These are phyloP conservation scores for Festucalex cinctus DNA, from an alignment of 2,113 vertebrate species.

Conservation along the genomic window DNA sequence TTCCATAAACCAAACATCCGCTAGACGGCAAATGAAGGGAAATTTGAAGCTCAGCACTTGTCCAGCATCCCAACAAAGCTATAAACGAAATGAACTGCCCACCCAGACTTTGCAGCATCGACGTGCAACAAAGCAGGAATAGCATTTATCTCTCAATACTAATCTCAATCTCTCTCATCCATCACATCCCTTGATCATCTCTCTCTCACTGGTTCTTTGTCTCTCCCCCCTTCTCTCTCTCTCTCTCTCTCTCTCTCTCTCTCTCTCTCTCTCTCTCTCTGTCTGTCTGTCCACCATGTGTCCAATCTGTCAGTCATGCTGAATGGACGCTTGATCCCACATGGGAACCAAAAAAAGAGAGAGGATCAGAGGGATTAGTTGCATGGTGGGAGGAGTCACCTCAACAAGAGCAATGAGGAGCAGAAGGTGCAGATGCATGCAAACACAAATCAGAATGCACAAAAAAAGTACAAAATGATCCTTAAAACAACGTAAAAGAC, in stretches of 20 bases:
- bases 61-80: background rate
- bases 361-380: conserved; percentile 87
- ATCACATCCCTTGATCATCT: conserved; percentile 38
- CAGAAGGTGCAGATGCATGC: conserved; percentile 43
- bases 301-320: conserved; percentile 57
- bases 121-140: conserved; percentile 38
- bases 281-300: conserved; percentile 45
- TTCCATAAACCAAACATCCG: conserved; percentile 8
- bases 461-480: conserved; percentile 3
- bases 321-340: conserved; percentile 59
- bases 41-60: conserved; percentile 10
- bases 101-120: conserved; percentile 16
- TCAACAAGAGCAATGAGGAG: conserved; percentile 74
- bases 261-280: conserved; percentile 6
- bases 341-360: conserved; percentile 48
- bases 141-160: conserved; percentile 43
- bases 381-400: conserved; percentile 83
- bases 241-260: conserved; percentile 19
- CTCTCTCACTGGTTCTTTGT: conserved; percentile 4
- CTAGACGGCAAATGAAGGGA: background rate
- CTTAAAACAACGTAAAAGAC: background rate
- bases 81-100: conserved; percentile 29
- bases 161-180: conserved; percentile 50
- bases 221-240: conserved; percentile 15
- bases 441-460: conserved; percentile 15